phyloP scores from a whole-genome alignment of 2,888 invertebrate species.

The Tubulanus polymorphus region DNA sequence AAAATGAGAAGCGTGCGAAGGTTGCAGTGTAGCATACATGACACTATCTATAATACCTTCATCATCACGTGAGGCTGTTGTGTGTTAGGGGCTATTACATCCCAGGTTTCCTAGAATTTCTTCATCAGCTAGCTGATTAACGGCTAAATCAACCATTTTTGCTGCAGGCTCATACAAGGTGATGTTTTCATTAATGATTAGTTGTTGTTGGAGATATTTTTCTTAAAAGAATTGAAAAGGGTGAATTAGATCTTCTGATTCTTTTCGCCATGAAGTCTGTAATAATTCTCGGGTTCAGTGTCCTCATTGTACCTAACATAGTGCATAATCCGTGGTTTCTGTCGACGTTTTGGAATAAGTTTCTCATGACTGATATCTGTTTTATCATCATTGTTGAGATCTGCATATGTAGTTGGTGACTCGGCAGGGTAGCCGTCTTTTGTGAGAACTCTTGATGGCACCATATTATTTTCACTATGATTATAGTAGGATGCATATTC shows the following conservation, averaged over 20 bases:
- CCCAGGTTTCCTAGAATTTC: neutral
- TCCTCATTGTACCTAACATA: neutral
- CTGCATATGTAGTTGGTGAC: neutral
- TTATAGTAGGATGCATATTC: constrained; percentile 7
- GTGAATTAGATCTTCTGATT: neutral
- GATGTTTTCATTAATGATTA: no score
- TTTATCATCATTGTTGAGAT: neutral
- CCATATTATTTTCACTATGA: neutral
- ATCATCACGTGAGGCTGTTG: neutral
- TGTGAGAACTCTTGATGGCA: neutral
- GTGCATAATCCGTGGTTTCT: constrained; percentile 2
- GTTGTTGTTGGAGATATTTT: neutral
- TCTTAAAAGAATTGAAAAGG: neutral
- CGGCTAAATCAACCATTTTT: constrained; percentile 1
- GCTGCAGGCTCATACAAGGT: no score
- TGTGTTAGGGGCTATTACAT: neutral
- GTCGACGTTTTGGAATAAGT: neutral
- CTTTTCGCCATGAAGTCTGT: neutral
- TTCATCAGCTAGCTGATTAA: neutral
- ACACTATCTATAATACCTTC: no score
- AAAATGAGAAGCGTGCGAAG: no score
- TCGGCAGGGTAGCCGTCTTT: neutral
- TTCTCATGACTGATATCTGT: neutral
- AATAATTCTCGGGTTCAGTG: constrained; percentile 1
- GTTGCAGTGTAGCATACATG: no score